phyloP scores from a whole-genome alignment of 2,888 invertebrate species.

The Lagria hirta region DNA sequence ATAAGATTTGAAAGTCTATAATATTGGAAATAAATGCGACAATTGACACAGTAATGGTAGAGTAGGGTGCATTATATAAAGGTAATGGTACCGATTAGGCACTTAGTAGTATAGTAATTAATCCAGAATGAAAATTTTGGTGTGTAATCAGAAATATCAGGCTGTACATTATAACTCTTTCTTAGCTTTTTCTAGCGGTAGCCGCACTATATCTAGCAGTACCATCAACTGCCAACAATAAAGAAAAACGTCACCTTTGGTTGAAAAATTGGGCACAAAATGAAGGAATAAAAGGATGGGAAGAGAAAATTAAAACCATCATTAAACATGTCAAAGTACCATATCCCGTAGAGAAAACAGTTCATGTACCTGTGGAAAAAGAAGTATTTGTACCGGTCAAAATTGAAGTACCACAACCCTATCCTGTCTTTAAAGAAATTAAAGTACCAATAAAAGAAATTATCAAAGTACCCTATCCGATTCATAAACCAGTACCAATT shows the following conservation, averaged over 20 bases:
- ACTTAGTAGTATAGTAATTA: too few relatives aligned
- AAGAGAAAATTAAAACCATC: slow-evolving; percentile 52
- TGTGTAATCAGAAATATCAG: too few relatives aligned
- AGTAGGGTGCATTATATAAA: too few relatives aligned
- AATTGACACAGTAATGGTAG: too few relatives aligned
- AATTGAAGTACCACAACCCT: slow-evolving; percentile 56
- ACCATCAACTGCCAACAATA: slow-evolving; percentile 1
- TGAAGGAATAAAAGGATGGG: slow-evolving; percentile 4
- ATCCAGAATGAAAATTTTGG: too few relatives aligned
- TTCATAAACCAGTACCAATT: slow-evolving; percentile 64
- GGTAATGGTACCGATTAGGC: too few relatives aligned
- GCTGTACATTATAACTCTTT: too few relatives aligned
- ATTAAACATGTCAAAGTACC: slow-evolving; percentile 68
- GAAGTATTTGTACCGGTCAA: slow-evolving; percentile 62
- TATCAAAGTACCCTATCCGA: slow-evolving; percentile 62
- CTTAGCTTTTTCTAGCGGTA: slow-evolving; percentile 9
- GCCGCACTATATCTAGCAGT: slow-evolving; percentile 2
- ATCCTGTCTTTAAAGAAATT: slow-evolving; percentile 23
- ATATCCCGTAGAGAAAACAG: slow-evolving; percentile 64
- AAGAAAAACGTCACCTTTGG: slow-evolving; percentile 14
- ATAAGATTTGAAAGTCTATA: too few relatives aligned
- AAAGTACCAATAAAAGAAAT: slow-evolving; percentile 37
- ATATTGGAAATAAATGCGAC: too few relatives aligned
- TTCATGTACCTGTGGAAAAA: slow-evolving; percentile 68
- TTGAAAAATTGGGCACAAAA: slow-evolving; percentile 1